Evolutionary conservation across 2,888 invertebrate genomes (phyloP).

Genomic region (Mactromeris polynyma): DNA sequence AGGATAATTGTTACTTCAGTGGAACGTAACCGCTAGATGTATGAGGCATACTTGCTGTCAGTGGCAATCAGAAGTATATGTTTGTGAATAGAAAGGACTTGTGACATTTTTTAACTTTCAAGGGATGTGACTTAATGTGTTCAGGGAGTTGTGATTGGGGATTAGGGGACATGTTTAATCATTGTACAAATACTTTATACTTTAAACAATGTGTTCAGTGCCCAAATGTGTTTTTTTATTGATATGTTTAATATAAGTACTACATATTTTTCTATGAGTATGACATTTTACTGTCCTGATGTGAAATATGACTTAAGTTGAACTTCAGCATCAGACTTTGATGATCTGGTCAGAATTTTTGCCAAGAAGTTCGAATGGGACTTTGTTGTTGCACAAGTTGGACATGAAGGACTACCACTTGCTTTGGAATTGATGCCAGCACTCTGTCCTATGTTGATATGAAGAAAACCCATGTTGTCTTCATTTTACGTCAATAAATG

Average conservation of each 20-base stretch:
- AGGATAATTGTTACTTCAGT: background rate
- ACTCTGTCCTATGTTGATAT: background rate
- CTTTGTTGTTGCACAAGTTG: background rate
- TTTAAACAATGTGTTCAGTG: slow-evolving; percentile 19
- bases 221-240: slow-evolving; percentile 16
- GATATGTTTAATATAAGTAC: background rate
- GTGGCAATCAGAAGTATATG: background rate
- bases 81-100: background rate
- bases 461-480: background rate
- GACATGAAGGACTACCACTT: background rate
- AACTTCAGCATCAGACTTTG: no score
- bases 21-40: background rate
- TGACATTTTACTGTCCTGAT: background rate
- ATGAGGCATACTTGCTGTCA: background rate
- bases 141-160: slow-evolving; percentile 4
- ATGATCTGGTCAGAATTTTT: background rate
- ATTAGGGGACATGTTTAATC: background rate
- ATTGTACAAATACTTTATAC: slow-evolving; percentile 16
- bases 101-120: background rate
- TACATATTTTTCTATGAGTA: background rate
- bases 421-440: background rate
- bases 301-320: background rate
- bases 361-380: background rate
- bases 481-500: slow-evolving; percentile 10
- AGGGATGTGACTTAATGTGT: slow-evolving; percentile 10